Conservation (phyloP, 2,113 vertebrate genomes). For the Dissostichus mawsoni region DNA sequence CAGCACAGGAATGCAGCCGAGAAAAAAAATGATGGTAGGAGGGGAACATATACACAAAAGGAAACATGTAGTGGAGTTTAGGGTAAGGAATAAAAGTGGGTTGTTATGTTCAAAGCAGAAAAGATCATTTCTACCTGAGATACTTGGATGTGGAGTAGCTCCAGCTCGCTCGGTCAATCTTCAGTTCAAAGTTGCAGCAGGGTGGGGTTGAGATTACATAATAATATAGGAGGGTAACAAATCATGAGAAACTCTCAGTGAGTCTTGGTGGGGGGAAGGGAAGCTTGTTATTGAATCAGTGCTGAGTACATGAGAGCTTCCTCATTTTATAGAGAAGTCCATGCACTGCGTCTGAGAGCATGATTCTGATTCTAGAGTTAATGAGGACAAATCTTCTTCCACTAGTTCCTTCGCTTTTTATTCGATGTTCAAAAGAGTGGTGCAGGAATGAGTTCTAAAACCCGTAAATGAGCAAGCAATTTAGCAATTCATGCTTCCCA, state of each 20-base stretch:
- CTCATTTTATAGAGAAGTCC: not conserved
- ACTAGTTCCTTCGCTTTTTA: not conserved
- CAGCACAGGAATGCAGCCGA: conserved; percentile 44
- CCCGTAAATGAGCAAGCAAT: no score
- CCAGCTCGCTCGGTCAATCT: conserved; percentile 16
- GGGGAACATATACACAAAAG: conserved; percentile 28
- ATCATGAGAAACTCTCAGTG: conserved; percentile 35
- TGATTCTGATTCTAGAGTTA: not conserved
- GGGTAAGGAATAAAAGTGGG: not conserved
- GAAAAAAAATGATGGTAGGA: not conserved
- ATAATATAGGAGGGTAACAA: conserved; percentile 18
- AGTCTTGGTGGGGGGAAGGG: not conserved
- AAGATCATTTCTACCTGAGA: conserved; percentile 11
- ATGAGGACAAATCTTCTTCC: not conserved
- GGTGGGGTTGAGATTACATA: conserved; percentile 56
- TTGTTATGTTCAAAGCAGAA: conserved; percentile 20
- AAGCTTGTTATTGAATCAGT: not conserved
- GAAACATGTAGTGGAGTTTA: conserved; percentile 14
- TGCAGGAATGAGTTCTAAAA: no score
- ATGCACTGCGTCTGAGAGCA: not conserved
- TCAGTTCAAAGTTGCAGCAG: conserved; percentile 41
- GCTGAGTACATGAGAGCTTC: not conserved
- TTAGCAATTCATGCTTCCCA: no score
- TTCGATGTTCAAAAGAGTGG: not conserved
- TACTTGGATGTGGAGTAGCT: conserved; percentile 27